Evolutionary conservation across 2,888 invertebrate genomes (phyloP), one percentile per base, ranked within the genome.

Genomic region (Molanna angustata): DNA sequence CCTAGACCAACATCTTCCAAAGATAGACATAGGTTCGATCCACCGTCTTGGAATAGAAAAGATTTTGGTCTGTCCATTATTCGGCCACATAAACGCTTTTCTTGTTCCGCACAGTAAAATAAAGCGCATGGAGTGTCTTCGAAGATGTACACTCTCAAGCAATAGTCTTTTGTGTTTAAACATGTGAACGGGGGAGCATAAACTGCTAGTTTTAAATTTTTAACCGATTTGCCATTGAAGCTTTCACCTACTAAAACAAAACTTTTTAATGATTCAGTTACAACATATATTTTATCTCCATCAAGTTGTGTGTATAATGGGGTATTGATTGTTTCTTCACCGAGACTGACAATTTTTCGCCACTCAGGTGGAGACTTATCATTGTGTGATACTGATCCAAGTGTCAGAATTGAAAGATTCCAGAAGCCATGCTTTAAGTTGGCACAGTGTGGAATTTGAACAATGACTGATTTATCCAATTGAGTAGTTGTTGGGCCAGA

Each of bases 261-360:
- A 66, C 93, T 86, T 43, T 90, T 88, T 64, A 97, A 76, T 64
- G 85, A 86, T 70, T 96, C 96, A 44, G 91, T 90, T 72, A 97
- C 92, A 61, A 97, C 80, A 73, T 89, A 96, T 58, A 87, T 88
- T 73, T 88, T 86, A 60, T 84, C 85, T 53, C 86, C 81, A 70
- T 97, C 97, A 64, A 96, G 77, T 79, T 98, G 97, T 44, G 92
- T 90, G 71, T 94, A 97, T 56, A 95, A 84, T 4, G 92, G 90
- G 11, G 90, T 88, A 66, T 91, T 90, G 58, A 91, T 87, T 31
- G 90, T 91, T 74, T 94, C 93, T 65, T 90, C 88, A 27, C 92
- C 91, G 14, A 92, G 71, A 41, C 81, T 82, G 22, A 83, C 69
- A 51, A 83, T 76, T 63, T 81, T 81, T 16, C 80, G 72, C 84